Evolutionary conservation across 2,797 vertebrate species (phyloP).

Genomic region (Tadarida brasiliensis): DNA sequence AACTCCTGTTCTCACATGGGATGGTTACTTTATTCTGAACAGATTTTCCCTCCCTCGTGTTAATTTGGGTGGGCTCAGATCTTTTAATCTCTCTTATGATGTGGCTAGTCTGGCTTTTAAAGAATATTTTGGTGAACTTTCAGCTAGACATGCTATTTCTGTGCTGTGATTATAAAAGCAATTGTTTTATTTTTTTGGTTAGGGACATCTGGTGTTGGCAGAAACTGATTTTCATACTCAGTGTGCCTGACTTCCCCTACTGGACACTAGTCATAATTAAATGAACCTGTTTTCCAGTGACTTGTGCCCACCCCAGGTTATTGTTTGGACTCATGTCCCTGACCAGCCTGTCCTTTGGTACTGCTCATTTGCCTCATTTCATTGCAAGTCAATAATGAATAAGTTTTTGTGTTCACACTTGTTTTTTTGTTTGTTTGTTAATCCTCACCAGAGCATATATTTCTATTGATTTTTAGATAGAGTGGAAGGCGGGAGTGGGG

Average conservation of each 20-base stretch:
- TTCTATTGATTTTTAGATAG: too few species aligned
- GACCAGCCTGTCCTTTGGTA: too few species aligned
- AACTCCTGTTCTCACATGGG: background rate
- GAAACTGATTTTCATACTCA: slow-evolving; percentile 25
- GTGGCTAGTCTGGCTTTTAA: slow-evolving; percentile 10
- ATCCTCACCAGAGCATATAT: too few species aligned
- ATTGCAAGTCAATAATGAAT: background rate
- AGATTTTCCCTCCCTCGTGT: background rate
- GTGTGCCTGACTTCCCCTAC: background rate
- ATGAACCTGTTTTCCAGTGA: background rate
- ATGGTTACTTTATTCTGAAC: background rate
- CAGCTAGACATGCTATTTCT: slow-evolving; percentile 40
- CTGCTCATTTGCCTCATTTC: background rate
- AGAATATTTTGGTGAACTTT: slow-evolving; percentile 10
- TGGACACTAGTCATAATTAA: background rate
- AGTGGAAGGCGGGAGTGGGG: too few species aligned
- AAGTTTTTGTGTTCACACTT: background rate
- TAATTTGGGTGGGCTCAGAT: background rate
- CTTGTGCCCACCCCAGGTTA: background rate
- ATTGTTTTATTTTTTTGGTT: slow-evolving; percentile 1
- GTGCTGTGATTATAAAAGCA: background rate
- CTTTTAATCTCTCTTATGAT: slow-evolving; percentile 16
- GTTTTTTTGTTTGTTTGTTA: background rate
- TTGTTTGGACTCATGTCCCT: background rate
- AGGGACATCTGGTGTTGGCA: background rate